These are phyloP conservation scores for Sebastolobus altivelis DNA, from an alignment of 2,797 vertebrate species.

Conservation along the genomic window DNA sequence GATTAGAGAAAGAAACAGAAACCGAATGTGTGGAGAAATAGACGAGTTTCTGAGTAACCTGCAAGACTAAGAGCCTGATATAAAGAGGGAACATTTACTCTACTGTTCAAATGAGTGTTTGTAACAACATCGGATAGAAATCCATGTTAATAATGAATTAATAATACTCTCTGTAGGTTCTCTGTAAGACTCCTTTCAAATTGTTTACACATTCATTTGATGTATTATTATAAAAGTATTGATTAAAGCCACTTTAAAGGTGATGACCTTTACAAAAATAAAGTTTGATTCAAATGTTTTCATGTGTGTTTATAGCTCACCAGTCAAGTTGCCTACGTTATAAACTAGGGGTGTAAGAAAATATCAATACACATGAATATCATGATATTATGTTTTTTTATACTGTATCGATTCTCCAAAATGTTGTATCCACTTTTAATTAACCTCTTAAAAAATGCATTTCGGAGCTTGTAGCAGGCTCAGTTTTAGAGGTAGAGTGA, in stretches of 20 bases:
- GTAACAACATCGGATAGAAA: neutral
- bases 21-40: constrained; percentile 63
- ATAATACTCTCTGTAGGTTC: neutral
- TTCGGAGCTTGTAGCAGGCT: too few species aligned
- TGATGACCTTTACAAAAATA: too few species aligned
- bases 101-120: neutral
- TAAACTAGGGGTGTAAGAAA: too few species aligned
- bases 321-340: too few species aligned
- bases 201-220: neutral
- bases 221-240: neutral
- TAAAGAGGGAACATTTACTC: neutral
- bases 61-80: neutral
- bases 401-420: too few species aligned
- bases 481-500: too few species aligned
- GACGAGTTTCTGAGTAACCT: constrained; percentile 50
- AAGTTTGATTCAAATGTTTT: too few species aligned
- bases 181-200: neutral
- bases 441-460: too few species aligned
- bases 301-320: too few species aligned
- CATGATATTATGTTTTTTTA: too few species aligned
- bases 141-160: neutral
- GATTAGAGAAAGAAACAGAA: constrained; percentile 43
- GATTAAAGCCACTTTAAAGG: neutral
- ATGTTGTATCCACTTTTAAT: too few species aligned
- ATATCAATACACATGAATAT: too few species aligned